Percentiles rank a stretch among this genome's conserved stretches.
phyloP scores from a whole-genome alignment of 2,113 vertebrate genomes.

The Oplegnathus fasciatus region DNA sequence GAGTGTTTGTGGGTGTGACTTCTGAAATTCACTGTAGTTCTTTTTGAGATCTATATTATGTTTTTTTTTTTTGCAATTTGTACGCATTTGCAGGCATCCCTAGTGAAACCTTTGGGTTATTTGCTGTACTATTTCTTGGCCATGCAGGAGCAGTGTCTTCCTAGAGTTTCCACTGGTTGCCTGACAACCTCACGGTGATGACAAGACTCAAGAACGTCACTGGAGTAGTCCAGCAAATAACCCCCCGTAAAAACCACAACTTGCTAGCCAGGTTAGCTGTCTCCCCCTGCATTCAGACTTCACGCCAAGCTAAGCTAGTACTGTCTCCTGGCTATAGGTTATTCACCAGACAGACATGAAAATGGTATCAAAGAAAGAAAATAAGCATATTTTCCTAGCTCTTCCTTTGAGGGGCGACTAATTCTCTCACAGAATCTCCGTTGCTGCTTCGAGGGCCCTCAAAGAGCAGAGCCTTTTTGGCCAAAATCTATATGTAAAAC shows the following conservation, averaged over 20 bases:
- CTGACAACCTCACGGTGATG: neutral
- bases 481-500: conserved; percentile 18
- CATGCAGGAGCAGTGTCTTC: neutral
- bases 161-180: too few relatives aligned
- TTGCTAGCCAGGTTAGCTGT: neutral
- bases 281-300: neutral
- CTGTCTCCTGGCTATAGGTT: neutral
- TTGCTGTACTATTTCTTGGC: neutral
- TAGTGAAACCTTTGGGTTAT: neutral
- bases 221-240: neutral
- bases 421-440: neutral
- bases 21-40: too few relatives aligned
- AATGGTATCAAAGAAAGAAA: neutral
- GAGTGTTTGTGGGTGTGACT: neutral
- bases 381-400: neutral
- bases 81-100: too few relatives aligned
- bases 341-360: neutral
- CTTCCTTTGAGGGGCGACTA: neutral
- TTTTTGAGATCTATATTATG: too few relatives aligned
- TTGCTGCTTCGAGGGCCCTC: conserved; percentile 2
- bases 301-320: neutral
- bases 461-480: neutral
- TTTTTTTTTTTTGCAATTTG: too few relatives aligned
- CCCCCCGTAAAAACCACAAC: too few relatives aligned
- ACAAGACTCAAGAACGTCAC: neutral